Evolutionary conservation across 2,113 vertebrate genomes (phyloP).

Genomic region (Macroglossus sobrinus): DNA sequence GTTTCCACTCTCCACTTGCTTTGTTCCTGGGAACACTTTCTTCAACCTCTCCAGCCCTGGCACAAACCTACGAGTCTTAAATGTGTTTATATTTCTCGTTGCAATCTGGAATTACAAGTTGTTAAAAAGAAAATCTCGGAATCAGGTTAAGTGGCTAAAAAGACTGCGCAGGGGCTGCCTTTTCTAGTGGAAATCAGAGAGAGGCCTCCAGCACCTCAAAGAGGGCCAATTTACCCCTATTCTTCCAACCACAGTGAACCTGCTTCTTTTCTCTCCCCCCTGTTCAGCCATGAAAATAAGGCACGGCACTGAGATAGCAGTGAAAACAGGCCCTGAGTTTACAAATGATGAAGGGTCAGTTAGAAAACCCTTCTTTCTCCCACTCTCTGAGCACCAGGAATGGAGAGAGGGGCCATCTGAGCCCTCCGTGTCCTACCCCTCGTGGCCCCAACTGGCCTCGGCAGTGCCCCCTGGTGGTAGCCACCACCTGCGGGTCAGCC

Average conservation of each 20-base stretch:
- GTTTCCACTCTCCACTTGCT: background rate
- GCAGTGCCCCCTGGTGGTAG: background rate
- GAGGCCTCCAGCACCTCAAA: background rate
- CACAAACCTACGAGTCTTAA: background rate
- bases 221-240: background rate
- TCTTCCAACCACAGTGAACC: background rate
- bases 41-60: background rate
- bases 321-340: background rate
- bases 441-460: background rate
- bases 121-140: background rate
- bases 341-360: background rate
- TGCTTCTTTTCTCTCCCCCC: background rate
- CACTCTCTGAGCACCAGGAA: background rate
- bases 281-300: slow-evolving; percentile 7
- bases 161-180: background rate
- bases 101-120: background rate
- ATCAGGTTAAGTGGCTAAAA: background rate
- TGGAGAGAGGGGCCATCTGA: background rate
- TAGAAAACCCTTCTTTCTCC: background rate
- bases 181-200: background rate
- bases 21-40: background rate
- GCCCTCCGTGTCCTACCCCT: background rate
- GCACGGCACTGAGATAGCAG: background rate
- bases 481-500: background rate
- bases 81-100: background rate